Evolutionary conservation across 30 jellyfish, hydroid and myxozoan genomes (phyloP), one percentile per base, ranked within the genome.

Genomic region (Hydra vulgaris): DNA sequence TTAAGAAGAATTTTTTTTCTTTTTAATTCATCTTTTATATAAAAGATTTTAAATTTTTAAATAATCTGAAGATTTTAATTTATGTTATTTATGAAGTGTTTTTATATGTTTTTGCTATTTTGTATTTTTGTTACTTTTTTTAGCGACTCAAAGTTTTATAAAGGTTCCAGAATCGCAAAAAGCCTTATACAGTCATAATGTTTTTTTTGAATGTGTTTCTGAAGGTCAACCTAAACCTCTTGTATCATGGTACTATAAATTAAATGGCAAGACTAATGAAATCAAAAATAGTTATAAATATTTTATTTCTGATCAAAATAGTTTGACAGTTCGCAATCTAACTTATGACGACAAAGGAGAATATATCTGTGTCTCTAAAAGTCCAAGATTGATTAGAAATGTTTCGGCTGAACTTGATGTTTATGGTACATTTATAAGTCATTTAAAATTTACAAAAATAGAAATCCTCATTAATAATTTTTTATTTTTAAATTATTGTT

Each of bases 341-440:
- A 83, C 74, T 71, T 53, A 61, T 81, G 70, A 56, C 3, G 95
- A 89, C 76, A 74, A 54, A 25, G 97, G 97, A n/a, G 75, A 66
- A 15, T 89, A 84, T 77, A 77, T 54, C 7, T 89, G 97, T 27
- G 54, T 89, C 53, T 89, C 97, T 17, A 81, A 80, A 66, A 89
- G 95, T 55, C 97, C 97, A 15, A 87, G 95, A 7, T 67, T 79
- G 74, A 81, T 61, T 70, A 71, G 53, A 27, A 85, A 84, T 73
- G 86, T 82, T 21, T 55, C 97, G 8, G 97, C 95, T 17, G 22
- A 25, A 27, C 81, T 89, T 52, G 83, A 77, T 21, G 92, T 89
- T 17, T 82, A 77, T 71, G 97, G 97, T 89, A 40, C 61, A 12
- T 12, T 40, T 40, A 40, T 3, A 5, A 40, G 61, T 5, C 61